Base-by-base conservation (phyloP, 92 coral and sea anemone species). In the Heliopora coerulea region DNA sequence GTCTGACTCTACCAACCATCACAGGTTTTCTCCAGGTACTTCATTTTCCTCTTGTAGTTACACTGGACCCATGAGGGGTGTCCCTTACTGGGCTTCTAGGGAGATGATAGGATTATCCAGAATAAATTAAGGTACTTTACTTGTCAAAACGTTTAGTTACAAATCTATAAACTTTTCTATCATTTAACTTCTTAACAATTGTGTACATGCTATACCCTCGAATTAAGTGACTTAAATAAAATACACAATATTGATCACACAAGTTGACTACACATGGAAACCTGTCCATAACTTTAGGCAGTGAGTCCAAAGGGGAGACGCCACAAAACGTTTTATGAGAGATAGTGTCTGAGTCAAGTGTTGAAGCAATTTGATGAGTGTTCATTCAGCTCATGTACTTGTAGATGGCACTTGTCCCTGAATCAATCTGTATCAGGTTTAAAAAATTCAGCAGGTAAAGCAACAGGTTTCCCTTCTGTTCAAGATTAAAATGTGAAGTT, bases 231-330 rank as follows among this genome's bases (percentile, higher is more conserved):
- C 59, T 34, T 37, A 57, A 54, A 46, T 30, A 87, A 54, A 59
- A 87, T 26, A 86, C 46, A n/a, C 86, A 75, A 59, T 80, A 87
- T 44, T 84, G 88, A 12, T 88, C 86, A 59, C 91, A 84, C 21
- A 84, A 84, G 26, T 79, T 68, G 3, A 73, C 33, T 30, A 35
- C 80, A 59, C 77, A 79, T 23, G 78, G 83, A 54, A 33, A 68
- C 12, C 40, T 74, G 37, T 49, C 32, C 40, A 79, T 49, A 9
- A 15, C 30, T 18, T 14, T 18, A 24, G 83, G 83, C 29, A 79
- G 54, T 18, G 49, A 49, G 65, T 66, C 78, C 15, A 65, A 33
- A 3, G 77, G 35, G 54, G 15, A 79, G 1, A 79, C 77, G 19
- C 78, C n/a, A n/a, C 78, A 54, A 40, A 79, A 79, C 30, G 1